These are phyloP conservation scores for Ganaspis brasiliensis DNA, from an alignment of 2,888 invertebrate species.

Conservation along the genomic window DNA sequence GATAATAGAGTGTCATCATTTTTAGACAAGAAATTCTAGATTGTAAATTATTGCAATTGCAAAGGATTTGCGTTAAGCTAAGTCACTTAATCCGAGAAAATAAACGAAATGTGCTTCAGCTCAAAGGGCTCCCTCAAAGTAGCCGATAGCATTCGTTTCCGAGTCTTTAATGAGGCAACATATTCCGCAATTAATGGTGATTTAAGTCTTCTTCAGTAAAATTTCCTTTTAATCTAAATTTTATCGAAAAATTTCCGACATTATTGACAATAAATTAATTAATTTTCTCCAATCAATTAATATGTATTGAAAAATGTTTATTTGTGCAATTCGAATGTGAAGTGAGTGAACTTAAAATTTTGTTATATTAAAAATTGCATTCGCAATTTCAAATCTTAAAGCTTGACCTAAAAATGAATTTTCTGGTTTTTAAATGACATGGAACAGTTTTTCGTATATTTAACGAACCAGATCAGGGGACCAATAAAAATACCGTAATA, in stretches of 20 bases:
- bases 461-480: not conserved
- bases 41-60: not conserved
- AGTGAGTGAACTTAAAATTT: no score
- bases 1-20: not conserved
- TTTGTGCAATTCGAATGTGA: no score
- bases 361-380: no score
- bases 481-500: conserved; percentile 32
- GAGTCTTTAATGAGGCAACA: conserved; percentile 28
- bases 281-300: no score
- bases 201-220: not conserved
- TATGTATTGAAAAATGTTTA: no score
- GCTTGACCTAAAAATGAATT: not conserved
- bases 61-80: conserved; percentile 18
- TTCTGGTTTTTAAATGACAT: not conserved
- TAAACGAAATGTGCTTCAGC: not conserved
- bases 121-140: conserved; percentile 32
- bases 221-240: not conserved
- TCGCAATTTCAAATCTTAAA: no score
- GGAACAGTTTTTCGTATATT: not conserved
- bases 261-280: no score
- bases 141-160: conserved; percentile 7
- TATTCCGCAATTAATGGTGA: not conserved
- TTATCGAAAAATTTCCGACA: no score
- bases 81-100: conserved; percentile 8
- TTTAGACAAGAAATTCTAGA: not conserved